phyloP scores from a whole-genome alignment of 2,113 vertebrate species.

The Ammodytes marinus region DNA sequence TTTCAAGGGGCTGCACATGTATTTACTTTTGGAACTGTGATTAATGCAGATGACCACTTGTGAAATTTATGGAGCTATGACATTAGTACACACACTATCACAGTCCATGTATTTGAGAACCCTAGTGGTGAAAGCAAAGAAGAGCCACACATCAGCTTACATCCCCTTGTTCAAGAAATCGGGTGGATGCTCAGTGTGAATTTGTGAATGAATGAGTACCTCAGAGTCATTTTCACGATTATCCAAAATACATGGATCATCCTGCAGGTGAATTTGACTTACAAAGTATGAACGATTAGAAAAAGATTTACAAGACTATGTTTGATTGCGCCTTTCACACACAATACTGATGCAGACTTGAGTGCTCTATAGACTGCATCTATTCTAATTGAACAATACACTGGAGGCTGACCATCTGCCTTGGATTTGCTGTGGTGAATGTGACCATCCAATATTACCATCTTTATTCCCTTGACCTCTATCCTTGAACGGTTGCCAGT shows the following conservation, averaged over 20 bases:
- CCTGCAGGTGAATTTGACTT: not conserved
- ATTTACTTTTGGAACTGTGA: not conserved
- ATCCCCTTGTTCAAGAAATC: not conserved
- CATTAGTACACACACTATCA: not conserved
- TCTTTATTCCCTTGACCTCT: conserved; percentile 6
- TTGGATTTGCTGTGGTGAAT: conserved; percentile 9
- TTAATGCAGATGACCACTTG: not conserved
- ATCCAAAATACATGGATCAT: not conserved
- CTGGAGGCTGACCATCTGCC: not conserved
- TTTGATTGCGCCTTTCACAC: not conserved
- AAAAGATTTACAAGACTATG: not conserved
- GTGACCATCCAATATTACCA: not conserved
- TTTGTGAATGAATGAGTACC: not conserved
- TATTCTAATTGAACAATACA: not conserved
- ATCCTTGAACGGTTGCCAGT: not conserved
- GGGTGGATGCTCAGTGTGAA: not conserved
- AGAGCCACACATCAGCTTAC: not conserved
- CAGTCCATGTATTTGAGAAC: not conserved
- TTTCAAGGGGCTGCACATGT: not conserved
- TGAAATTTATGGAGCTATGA: not conserved
- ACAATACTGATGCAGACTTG: not conserved
- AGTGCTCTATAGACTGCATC: not conserved
- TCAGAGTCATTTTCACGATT: not conserved
- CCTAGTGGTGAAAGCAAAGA: not conserved
- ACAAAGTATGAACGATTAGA: not conserved